Base-by-base conservation (phyloP, 2,888 invertebrate genomes). In the Macrosoma leucophasiata region DNA sequence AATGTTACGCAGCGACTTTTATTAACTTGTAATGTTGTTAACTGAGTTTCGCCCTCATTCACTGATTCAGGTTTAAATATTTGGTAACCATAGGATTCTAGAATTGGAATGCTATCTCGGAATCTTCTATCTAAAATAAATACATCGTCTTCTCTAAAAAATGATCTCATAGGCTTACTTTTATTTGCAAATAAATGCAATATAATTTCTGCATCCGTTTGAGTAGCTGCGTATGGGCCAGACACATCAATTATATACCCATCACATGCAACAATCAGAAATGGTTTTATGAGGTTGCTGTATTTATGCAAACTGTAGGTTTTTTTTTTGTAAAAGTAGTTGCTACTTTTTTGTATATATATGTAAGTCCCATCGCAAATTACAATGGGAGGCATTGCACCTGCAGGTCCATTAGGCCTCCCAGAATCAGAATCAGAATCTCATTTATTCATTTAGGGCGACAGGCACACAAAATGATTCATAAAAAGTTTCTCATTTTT, bases 291-390 rank as follows among this genome's bases (percentile, higher is more conserved):
- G 23, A 38, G 30, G 22, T 40, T 38, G 18, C 30, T 36, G 25
- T 31, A 36, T 33, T 41, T 39, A 27, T 50, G 44, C 6, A 46
- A 29, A 12, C 26, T 25, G 25, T 43, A 46, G 12, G 41, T 41
- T n/a, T 36, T 27, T 31, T 43, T 48, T 33, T 48, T 42, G 12
- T 36, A 48, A 1, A 35, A 13, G 20, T 36, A 48, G 24, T 48
- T 48, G 3, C 38, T 26, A 29, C 46, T 46, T 23, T 47, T 47
- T 31, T 46, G 25, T 12, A 44, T 13, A 38, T 43, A 46, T n/a
- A 43, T 13, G 28, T 46, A 46, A 13, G 43, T 47, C 4, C 39
- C 43, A 36, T 47, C 44, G 11, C 17, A 24, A 13, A 48, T 37
- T 5, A 38, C 20, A 12, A 45, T 41, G 4, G 39, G n/a, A n/a